Evolutionary conservation across 2,113 vertebrate species (phyloP).

Genomic region (Phainopepla nitens): DNA sequence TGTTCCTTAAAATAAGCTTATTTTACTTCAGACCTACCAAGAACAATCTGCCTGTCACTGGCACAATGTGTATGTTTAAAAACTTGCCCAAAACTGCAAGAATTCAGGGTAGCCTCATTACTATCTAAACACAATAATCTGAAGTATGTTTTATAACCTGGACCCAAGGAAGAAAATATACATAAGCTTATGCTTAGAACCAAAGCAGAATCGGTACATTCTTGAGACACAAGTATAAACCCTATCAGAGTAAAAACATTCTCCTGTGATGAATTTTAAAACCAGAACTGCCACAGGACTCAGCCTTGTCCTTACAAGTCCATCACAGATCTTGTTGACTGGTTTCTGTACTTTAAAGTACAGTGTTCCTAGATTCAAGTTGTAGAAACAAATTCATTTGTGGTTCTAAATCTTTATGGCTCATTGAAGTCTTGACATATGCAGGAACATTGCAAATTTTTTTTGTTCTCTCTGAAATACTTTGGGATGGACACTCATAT

Average conservation of each 20-base stretch:
- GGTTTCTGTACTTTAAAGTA: neutral
- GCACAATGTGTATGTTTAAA: neutral
- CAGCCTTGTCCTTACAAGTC: rapidly evolving
- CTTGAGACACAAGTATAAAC: neutral
- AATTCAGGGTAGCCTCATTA: neutral
- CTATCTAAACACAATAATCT: neutral
- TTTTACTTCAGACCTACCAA: neutral
- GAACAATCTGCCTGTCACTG: neutral
- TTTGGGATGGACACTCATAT: neutral
- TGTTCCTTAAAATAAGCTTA: neutral
- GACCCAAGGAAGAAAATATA: neutral
- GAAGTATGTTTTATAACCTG: neutral
- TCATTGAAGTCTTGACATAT: neutral
- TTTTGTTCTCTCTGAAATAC: neutral
- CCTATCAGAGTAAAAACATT: neutral
- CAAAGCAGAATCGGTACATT: neutral
- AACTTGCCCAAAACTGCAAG: neutral
- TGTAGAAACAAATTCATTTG: neutral
- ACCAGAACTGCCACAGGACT: neutral
- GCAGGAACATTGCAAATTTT: neutral
- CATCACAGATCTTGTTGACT: neutral
- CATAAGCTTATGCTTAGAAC: neutral
- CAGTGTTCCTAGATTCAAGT: neutral
- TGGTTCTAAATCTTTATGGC: neutral
- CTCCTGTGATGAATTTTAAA: neutral